phyloP scores from a whole-genome alignment of 2,113 vertebrate genomes.

The Trichechus manatus region DNA sequence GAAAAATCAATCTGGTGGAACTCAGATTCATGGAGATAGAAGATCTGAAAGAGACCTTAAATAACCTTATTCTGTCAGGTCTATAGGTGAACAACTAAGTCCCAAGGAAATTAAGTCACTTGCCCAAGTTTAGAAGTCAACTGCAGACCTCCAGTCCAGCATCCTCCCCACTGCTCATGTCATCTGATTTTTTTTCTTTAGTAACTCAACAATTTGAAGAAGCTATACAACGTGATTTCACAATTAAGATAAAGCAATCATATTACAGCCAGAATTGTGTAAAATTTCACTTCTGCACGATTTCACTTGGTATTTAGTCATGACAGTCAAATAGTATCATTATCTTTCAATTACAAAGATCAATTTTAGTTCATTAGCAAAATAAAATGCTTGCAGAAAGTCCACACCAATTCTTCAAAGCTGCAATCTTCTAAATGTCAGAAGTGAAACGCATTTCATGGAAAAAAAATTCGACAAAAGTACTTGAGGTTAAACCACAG shows the following conservation, averaged over 20 bases:
- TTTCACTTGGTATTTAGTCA: conserved; percentile 63
- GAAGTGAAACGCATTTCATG: conserved; percentile 56
- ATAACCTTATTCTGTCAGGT: conserved; percentile 65
- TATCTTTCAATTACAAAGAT: conserved; percentile 73
- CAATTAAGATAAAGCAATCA: conserved; percentile 64
- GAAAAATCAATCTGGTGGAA: conserved; percentile 79
- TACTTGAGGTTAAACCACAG: conserved; percentile 51
- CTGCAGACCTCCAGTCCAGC: not conserved
- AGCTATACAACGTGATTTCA: conserved; percentile 57
- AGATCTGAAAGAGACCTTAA: conserved; percentile 71
- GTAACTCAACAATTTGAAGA: conserved; percentile 66
- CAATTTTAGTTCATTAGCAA: conserved; percentile 74
- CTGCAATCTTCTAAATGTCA: conserved; percentile 29
- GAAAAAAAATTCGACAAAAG: conserved; percentile 50
- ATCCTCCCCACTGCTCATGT: not conserved
- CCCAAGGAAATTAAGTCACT: not conserved
- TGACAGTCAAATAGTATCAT: conserved; percentile 61
- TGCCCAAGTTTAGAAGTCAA: not conserved
- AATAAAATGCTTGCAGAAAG: conserved; percentile 58
- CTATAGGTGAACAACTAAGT: not conserved
- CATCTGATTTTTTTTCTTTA: conserved; percentile 45
- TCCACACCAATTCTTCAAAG: conserved; percentile 65
- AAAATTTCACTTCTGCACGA: conserved; percentile 51
- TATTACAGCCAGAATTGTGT: conserved; percentile 32
- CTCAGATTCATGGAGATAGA: conserved; percentile 68